Conservation (phyloP, 2,888 invertebrate genomes). For the Odontocerum albicorne region DNA sequence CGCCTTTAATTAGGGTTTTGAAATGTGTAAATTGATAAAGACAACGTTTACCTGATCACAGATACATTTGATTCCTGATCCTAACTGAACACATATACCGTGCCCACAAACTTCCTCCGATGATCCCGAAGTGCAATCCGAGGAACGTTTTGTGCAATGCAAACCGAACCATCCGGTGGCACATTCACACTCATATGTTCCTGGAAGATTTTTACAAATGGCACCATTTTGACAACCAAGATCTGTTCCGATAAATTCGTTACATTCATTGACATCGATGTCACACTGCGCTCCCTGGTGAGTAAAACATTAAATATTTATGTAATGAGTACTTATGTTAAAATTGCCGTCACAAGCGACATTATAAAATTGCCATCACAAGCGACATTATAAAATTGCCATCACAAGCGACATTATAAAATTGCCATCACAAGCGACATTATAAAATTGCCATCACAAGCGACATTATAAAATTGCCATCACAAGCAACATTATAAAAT, state of each 20-base stretch:
- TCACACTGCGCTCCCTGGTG: constrained; percentile 69
- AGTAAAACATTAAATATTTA: constrained; percentile 14
- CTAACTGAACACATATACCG: constrained; percentile 76
- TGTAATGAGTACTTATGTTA: too few relatives aligned
- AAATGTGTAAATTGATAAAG: constrained; percentile 11
- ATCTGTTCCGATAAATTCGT: constrained; percentile 76
- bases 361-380: too few relatives aligned
- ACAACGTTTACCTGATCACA: constrained; percentile 66
- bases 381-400: too few relatives aligned
- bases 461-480: too few relatives aligned
- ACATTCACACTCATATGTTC: constrained; percentile 83
- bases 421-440: too few relatives aligned
- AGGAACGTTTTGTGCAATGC: constrained; percentile 75
- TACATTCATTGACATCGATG: constrained; percentile 86
- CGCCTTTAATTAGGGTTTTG: too few relatives aligned
- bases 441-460: too few relatives aligned
- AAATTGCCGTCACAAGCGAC: too few relatives aligned
- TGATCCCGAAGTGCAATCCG: constrained; percentile 72
- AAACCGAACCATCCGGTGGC: constrained; percentile 77
- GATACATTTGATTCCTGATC: constrained; percentile 73
- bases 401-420: too few relatives aligned
- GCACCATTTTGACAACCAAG: constrained; percentile 92
- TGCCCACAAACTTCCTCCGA: constrained; percentile 83
- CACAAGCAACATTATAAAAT: too few relatives aligned
- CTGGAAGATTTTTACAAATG: constrained; percentile 77